phyloP scores from a whole-genome alignment of 2,888 invertebrate genomes.

The Nebria brevicollis region DNA sequence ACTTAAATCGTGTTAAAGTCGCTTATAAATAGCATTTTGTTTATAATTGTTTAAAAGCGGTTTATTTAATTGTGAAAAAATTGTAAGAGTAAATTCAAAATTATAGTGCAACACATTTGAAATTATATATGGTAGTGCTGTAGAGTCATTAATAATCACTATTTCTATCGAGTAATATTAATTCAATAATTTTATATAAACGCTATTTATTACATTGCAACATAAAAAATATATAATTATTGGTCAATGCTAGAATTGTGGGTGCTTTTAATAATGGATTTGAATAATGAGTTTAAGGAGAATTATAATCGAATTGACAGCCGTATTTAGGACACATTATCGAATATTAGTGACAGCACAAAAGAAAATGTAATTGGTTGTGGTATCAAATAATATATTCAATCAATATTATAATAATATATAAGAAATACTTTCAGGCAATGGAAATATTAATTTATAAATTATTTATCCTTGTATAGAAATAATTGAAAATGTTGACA shows the following conservation, averaged over 20 bases:
- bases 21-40: not conserved
- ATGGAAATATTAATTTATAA: not conserved
- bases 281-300: not conserved
- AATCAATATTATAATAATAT: not conserved
- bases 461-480: not conserved
- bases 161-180: not conserved
- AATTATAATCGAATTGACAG: constrained; percentile 1
- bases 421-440: not conserved
- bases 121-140: not conserved
- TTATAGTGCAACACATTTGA: no score
- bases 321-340: not conserved
- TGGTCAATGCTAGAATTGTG: not conserved
- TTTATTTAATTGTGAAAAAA: not conserved
- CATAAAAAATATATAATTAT: not conserved
- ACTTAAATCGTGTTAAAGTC: not conserved
- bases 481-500: no score
- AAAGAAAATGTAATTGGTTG: not conserved
- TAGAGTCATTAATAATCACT: not conserved
- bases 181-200: not conserved
- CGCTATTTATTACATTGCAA: not conserved
- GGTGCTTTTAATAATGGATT: not conserved
- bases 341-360: not conserved
- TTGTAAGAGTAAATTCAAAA: not conserved
- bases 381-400: not conserved
- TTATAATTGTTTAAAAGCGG: not conserved